Base-by-base conservation (phyloP, 2,113 vertebrate genomes). In the Bagarius yarrelli region DNA sequence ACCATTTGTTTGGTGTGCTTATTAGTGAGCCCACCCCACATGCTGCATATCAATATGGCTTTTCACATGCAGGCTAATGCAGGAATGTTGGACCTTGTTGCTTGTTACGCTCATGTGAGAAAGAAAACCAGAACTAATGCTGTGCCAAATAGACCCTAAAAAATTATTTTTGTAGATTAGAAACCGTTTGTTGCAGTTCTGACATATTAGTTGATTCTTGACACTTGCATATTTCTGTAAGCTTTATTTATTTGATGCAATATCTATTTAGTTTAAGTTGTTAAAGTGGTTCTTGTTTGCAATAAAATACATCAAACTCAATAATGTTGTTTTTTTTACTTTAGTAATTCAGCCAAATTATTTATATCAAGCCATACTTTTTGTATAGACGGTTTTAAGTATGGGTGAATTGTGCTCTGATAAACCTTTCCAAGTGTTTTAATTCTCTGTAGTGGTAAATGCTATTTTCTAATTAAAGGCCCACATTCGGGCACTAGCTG, bases 1-100 rank as follows among this genome's bases (percentile, higher is more conserved):
- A n/a, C 59, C 79, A 81, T 81, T 81, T 79, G 52, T 70, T 70
- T 55, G 47, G 36, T 44, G 47, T 53, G 19, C n/a, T 67, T 44
- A 25, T 34, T 59, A 40, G 60, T 67, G 34, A 81, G 50, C 16
- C 34, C 36, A 59, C 80, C 72, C 53, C 19, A 50, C 27, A 76
- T 36, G 36, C 36, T 76, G 73, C 61, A 76, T 81, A 57, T 75
- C 60, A 75, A 59, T 73, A 61, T 66, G 71, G 21, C 23, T 72
- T 81, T 56, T 56, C 59, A 55, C 59, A 44, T 56, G 59, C 59
- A 57, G 59, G 21, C 11, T 75, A 76, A 57, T 53, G 50, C 30
- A 55, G 70, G 59, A 79, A 70, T 79, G 78, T 59, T 25, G 14
- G 30, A 6, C 14, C 44, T 50, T 15, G 1, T 34, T 72, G 78